Evolutionary conservation across 2,797 vertebrate genomes (phyloP), one percentile per base, ranked within the genome.

Genomic region (Heterohyrax brucei): DNA sequence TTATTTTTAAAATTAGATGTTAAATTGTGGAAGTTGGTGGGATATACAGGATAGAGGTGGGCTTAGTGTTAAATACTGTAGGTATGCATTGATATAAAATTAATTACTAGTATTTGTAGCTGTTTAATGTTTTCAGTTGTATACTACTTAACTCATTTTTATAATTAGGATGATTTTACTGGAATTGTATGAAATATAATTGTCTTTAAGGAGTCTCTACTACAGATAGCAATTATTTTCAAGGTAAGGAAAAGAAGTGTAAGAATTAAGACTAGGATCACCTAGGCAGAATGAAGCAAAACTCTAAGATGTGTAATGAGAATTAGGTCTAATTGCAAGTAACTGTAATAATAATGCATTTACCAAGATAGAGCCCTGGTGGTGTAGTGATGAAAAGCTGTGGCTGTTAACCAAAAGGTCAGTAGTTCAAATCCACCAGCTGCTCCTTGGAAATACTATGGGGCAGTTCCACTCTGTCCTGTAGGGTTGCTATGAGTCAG

Each of bases 181-280:
- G 62, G 48, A 95, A 53, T 50, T 94, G 12, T 94, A 26, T 70
- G 94, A 53, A 83, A 64, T 10, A 44, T 84, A 89, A 91, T n/a
- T 94, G 80, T 33, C 30, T 64, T 85, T 93, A 91, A 95, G 66
- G 68, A 85, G 46, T 89, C 59, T 82, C 18, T 83, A 94, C 62
- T 8, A 78, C 28, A 85, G 94, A 24, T 28, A 89, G 16, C 28
- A 78, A 53, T 66, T 80, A 68, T 83, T 85, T 91, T 83, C 75
- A 88, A 80, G 21, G 3, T 62, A 95, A 33, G 90, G 53, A 82
- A 92, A 78, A 84, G 24, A 90, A 59, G 48, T 46, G 0, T 50
- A 80, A 80, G 8, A 91, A 62, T 93, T 96, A 83, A 94, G 66
- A 77, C 0, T 89, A 30, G 62, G 39, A 93, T 95, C 73, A 87